A percentile compares a stretch with the other conserved stretches of the same genome.
These are phyloP conservation scores for Spea hammondii DNA, from an alignment of 2,797 vertebrate species.

Conservation along the genomic window DNA sequence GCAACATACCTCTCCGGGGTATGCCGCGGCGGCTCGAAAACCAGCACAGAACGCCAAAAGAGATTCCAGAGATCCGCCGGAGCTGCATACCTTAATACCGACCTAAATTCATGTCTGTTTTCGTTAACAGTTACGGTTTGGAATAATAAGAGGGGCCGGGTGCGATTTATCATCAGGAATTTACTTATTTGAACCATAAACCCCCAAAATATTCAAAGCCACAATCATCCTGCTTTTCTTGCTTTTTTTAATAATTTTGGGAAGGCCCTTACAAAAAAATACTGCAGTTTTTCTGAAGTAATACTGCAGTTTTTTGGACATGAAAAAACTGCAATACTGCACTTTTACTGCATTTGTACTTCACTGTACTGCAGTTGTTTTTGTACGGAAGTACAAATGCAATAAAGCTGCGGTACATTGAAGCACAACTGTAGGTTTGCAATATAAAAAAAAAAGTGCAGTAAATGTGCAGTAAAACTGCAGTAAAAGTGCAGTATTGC, in stretches of 20 bases:
- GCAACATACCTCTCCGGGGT: slow-evolving; percentile 43
- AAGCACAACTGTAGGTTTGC: no score
- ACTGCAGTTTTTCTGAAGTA: no score
- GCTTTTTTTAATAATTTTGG: not conserved
- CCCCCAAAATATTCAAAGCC: not conserved
- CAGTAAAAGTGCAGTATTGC: no score
- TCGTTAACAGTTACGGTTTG: slow-evolving; percentile 37
- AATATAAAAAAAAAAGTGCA: no score
- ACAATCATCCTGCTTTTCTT: not conserved
- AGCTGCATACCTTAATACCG: slow-evolving; percentile 36
- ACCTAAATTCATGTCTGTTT: slow-evolving; percentile 46
- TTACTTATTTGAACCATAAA: not conserved
- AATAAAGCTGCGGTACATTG: no score
- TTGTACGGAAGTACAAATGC: no score
- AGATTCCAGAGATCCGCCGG: slow-evolving; percentile 43
- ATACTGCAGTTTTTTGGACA: no score
- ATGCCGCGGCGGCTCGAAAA: slow-evolving; percentile 45
- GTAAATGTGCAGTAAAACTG: no score
- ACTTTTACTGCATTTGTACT: no score
- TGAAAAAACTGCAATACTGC: no score
- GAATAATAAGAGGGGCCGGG: slow-evolving; percentile 21
- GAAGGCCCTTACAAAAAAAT: no score
- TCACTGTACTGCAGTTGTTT: no score
- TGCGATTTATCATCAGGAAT: slow-evolving; percentile 12
- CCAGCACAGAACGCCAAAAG: slow-evolving; percentile 26